Evolutionary conservation across 2,888 invertebrate genomes (phyloP), one percentile per base, ranked within the genome.

Genomic region (Athalia cordata): DNA sequence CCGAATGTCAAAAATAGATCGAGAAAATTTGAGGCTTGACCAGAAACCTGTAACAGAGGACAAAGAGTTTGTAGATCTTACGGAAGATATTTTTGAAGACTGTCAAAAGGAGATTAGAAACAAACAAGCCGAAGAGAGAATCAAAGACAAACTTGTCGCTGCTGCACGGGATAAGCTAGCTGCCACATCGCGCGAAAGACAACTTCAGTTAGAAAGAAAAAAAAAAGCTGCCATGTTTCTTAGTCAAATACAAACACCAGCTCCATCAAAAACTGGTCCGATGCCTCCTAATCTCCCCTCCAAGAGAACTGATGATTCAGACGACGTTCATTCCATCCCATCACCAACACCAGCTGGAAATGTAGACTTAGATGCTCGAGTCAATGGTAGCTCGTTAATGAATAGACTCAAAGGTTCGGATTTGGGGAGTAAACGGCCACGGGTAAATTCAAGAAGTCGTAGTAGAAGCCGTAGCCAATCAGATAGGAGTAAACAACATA

Each of bases 181-280:
- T 82, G 89, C n/a, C 13, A 86, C 83, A 45, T 87, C 86, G 0
- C 84, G 93, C 84, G 89, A 93, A 87, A 81, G 91, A 80, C 89
- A 94, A 89, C 89, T 95, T 79, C 95, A 96, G 85, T 86, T 94
- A 82, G 96, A 96, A 87, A 91, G 97, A 0, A 95, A 96, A 83
- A 93, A 94, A 47, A 95, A 95, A 83, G 97, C 97, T 0, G 95
- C 96, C 8, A 95, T 95, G 86, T 97, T 98, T 89, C 92, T 96
- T 8, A 93, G 92, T 86, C 91, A 92, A 78, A 89, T 93, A 70
- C 91, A 89, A 83, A 65, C 86, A 4, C 86, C 87, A 3, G 65
- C 80, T 5, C 47, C 82, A 7, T 15, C 77, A 2, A 86, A 85
- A 65, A 62, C 9, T 29, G 15, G 11, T 49, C 64, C 81, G n/a